Conservation (phyloP, 2,113 vertebrate species). For the Cololabis saira region DNA sequence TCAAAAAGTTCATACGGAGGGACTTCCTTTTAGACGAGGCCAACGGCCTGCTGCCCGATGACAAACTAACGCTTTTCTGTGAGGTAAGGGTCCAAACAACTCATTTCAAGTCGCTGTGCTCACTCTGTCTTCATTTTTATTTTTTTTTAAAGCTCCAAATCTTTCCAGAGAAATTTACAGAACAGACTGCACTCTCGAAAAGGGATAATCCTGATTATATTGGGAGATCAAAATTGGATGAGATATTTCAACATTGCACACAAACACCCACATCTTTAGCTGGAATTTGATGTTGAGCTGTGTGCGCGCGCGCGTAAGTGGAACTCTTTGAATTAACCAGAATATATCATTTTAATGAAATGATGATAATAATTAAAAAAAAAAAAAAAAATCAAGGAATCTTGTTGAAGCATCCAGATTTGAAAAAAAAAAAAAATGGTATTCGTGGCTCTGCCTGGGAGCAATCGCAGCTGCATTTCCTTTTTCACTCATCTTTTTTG, state of each 20-base stretch:
- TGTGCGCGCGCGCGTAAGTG: not conserved
- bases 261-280: constrained; percentile 15
- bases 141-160: constrained; percentile 4
- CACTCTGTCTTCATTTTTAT: constrained; percentile 4
- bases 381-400: constrained; percentile 14
- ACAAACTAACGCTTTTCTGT: constrained; percentile 93
- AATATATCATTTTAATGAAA: constrained; percentile 11
- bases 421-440: constrained; percentile 20
- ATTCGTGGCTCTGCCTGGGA: constrained; percentile 22
- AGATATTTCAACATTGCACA: constrained; percentile 9
- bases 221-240: constrained; percentile 8
- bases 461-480: constrained; percentile 43
- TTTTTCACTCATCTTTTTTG: constrained; percentile 38
- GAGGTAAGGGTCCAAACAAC: constrained; percentile 81
- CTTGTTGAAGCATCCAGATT: too few relatives aligned
- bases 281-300: not conserved
- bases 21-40: constrained; percentile 93
- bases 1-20: constrained; percentile 93
- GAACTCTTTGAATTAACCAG: constrained; percentile 19
- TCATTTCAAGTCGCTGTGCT: constrained; percentile 2
- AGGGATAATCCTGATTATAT: constrained; percentile 33
- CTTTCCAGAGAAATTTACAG: not conserved
- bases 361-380: too few relatives aligned
- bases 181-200: constrained; percentile 1
- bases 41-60: constrained; percentile 91